Conservation (phyloP, 2,797 vertebrate genomes). For the Acipenser oxyrinchus region DNA sequence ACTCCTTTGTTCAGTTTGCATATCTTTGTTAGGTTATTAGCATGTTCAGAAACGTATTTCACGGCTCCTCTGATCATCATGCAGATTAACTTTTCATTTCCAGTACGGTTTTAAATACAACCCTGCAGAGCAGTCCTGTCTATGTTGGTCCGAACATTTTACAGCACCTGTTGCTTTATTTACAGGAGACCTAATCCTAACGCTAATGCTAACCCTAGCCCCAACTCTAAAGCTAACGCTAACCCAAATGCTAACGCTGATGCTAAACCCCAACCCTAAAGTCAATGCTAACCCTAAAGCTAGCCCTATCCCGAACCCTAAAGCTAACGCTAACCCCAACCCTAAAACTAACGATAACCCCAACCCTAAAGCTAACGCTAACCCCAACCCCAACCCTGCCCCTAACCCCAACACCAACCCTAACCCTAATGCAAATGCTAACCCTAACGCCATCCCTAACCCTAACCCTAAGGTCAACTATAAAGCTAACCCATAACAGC, state of each 20-base stretch:
- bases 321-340: too few relatives aligned
- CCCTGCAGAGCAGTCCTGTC: too few relatives aligned
- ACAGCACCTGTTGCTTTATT: too few relatives aligned
- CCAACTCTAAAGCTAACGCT: slow-evolving; percentile 1
- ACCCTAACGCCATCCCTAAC: background rate
- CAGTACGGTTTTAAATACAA: too few relatives aligned
- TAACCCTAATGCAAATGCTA: slow-evolving; percentile 1
- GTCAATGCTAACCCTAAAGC: background rate
- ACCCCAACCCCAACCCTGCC: background rate
- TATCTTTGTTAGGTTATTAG: background rate
- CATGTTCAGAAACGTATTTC: background rate
- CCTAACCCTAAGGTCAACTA: background rate
- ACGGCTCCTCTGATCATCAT: background rate
- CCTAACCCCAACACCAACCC: slow-evolving; percentile 1
- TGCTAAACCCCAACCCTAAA: background rate
- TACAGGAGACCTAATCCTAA: background rate
- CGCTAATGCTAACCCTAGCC: background rate
- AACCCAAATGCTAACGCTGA: background rate
- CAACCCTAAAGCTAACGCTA: background rate
- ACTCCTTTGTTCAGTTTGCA: too few relatives aligned
- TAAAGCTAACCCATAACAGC: background rate
- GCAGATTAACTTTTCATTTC: too few relatives aligned
- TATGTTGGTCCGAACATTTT: too few relatives aligned
- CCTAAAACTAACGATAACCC: too few relatives aligned
- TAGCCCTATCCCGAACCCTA: background rate